Evolutionary conservation across 1,140 invertebrate species (phyloP), one percentile per base, ranked within the genome.

Genomic region (Leptestheria dahalacensis): DNA sequence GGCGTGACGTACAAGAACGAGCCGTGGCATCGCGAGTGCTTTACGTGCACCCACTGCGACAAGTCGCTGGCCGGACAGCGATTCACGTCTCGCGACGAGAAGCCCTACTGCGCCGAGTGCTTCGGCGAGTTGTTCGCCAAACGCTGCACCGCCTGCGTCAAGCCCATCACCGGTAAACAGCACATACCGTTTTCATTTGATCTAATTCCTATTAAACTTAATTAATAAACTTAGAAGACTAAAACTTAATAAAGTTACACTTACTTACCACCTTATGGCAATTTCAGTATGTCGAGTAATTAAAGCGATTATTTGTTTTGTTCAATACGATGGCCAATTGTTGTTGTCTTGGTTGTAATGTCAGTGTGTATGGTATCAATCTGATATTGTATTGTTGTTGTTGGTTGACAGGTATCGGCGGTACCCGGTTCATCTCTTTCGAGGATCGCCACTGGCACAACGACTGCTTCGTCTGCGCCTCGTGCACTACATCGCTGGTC

Each of bases 391-490:
- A 51, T 54, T 25, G 1, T 18, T 12, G 33, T 24, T 25, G 0
- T 28, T 2, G 23, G 48, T 24, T 69, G 74, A 2, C 70, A 93
- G 92, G 93, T 63, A 95, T 96, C 74, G 93, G 93, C 66, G 96
- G 96, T 68, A 98, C 95, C 47, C 90, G 95, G 66, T 99, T 98
- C 80, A 97, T 99, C 73, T 97, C 92, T 49, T 99, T 99, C 77
- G 94, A 98, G 73, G 93, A 97, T 75, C 85, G 95, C 63, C 94
- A 99, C 75, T 99, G 97, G 97, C 96, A 99, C 77, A 97, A 97
- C 74, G 92, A 97, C 74, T 99, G 97, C 77, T 99, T 98, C 80
- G 88, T 91, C 71, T 99, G 96, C 76, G 89, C 91, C 66, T 84
- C 84, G 64, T 99, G 97, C 80, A 86, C 90, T 69, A 84, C 85